phyloP scores from a whole-genome alignment of 2,888 invertebrate genomes.

The Neoitamus cyanurus region DNA sequence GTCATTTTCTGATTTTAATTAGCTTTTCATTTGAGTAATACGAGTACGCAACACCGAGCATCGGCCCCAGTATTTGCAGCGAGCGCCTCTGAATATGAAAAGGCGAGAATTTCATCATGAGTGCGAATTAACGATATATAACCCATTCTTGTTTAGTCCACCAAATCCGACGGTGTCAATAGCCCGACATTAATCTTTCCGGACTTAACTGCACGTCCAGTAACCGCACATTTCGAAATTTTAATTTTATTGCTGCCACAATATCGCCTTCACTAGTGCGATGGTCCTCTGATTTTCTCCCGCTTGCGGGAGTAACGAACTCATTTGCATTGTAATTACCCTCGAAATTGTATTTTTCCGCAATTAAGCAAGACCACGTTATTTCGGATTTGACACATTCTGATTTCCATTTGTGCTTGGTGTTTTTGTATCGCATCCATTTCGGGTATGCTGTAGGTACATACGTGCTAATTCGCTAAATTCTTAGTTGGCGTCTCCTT shows the following conservation, averaged over 20 bases:
- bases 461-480: background rate
- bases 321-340: constrained; percentile 34
- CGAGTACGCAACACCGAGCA: background rate
- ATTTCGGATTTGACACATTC: constrained; percentile 20
- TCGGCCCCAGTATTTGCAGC: background rate
- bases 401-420: background rate
- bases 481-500: background rate
- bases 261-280: background rate
- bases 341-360: constrained; percentile 15
- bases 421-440: background rate
- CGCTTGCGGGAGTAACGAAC: constrained; percentile 12
- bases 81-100: background rate
- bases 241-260: constrained; percentile 11
- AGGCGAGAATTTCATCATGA: background rate
- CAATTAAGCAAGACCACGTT: constrained; percentile 15
- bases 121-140: background rate
- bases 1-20: background rate
- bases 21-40: background rate
- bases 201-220: background rate
- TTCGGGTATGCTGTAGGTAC: background rate
- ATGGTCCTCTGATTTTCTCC: background rate
- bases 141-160: constrained; percentile 5
- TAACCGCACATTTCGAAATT: background rate
- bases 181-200: background rate
- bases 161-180: constrained; percentile 5